Base-by-base conservation (phyloP, 2,888 invertebrate genomes). In the Sipha maydis region DNA sequence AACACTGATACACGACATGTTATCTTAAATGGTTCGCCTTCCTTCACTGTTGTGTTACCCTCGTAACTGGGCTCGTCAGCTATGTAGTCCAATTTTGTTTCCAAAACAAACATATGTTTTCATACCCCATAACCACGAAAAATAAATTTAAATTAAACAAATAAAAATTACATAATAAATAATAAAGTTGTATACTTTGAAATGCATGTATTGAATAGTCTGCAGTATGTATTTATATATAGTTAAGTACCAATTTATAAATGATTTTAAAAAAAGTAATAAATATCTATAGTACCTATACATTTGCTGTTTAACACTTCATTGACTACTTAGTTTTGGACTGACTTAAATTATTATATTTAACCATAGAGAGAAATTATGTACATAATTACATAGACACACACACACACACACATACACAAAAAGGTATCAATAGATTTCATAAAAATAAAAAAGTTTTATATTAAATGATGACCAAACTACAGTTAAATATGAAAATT, bases 21-120 rank as follows among this genome's bases (percentile, higher is more conserved):
- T 82, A 91, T 90, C 38, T 83, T 89, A 90, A 91, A 90, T 34
- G 90, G 90, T 41, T 90, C 90, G 54, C 91, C 91, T 89, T 90
- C 90, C 77, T 89, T 89, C 75, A 91, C 90, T 48, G 90, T 89
- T 73, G 86, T 88, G 84, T 90, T 89, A 89, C 90, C 90, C 83
- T 90, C 90, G 84, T 91, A 91, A 82, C 67, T 88, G 31, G 89
- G 90, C 69, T 82, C 88, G 34, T 88, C 75, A 41, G 88, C 88
- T 88, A 82, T 34, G 69, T 61, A 83, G 89, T 89, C 83, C 83
- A 88, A 88, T 80, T 76, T 88, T 31, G 19, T 69, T 78, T 78
- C 69, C 69, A 78, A 78, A 75, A 83, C 41, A 89, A 83, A 78
- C 31, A 85, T 78, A 86, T 54, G 71, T 79, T 69, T 85, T 85